Conservation (phyloP, 2,888 invertebrate genomes). For the Pachydiplax longipennis region DNA sequence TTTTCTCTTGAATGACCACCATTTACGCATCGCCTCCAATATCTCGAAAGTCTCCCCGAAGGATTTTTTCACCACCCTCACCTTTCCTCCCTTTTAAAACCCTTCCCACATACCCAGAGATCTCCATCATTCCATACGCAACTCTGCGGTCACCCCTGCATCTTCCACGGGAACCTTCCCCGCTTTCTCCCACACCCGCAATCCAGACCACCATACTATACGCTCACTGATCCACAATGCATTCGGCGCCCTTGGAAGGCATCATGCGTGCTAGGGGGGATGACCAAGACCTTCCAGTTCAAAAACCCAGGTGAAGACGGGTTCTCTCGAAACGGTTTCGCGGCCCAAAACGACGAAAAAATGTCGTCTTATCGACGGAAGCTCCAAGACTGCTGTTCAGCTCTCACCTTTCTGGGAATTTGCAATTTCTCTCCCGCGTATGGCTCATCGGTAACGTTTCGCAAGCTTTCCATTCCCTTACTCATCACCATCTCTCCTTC, state of each 20-base stretch:
- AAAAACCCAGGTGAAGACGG: not conserved
- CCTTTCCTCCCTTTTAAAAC: not conserved
- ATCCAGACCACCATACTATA: not conserved
- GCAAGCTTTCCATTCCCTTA: not conserved
- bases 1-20: no score
- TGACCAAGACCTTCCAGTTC: not conserved
- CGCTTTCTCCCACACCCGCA: not conserved
- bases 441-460: conserved; percentile 25
- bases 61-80: not conserved
- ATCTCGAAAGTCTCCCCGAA: no score
- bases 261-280: not conserved
- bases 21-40: no score
- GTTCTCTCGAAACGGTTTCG: not conserved
- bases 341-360: not conserved
- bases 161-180: not conserved
- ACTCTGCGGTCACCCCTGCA: not conserved
- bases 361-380: not conserved
- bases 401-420: not conserved
- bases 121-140: not conserved
- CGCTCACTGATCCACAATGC: not conserved
- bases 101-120: not conserved
- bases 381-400: not conserved
- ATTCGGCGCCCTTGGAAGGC: conserved; percentile 2
- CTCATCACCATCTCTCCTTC: not conserved
- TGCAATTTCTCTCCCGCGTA: not conserved